Percentiles rank a stretch among this genome's conserved stretches.
Conservation (phyloP, 2,888 invertebrate genomes). For the Thereva unica region DNA sequence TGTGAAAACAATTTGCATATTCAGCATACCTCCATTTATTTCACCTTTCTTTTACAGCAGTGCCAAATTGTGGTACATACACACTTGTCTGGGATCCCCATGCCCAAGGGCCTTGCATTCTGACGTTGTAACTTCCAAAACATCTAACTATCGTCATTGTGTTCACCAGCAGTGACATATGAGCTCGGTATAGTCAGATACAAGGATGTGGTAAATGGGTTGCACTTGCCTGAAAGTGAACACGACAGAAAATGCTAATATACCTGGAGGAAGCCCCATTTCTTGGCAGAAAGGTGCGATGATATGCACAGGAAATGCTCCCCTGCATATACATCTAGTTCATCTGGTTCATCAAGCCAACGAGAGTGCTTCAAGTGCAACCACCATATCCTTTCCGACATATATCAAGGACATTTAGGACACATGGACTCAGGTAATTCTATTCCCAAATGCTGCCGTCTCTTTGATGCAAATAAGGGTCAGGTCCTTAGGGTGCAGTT, state of each 20-base stretch:
- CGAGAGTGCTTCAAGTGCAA: neutral
- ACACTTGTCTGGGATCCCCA: conserved; percentile 13
- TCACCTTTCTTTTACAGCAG: neutral
- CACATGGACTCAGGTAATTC: conserved; percentile 17
- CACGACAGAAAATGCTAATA: conserved; percentile 24
- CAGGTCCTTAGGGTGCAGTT: conserved; percentile 1
- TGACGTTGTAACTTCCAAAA: conserved; percentile 3
- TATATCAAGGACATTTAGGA: too few relatives aligned
- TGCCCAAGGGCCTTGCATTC: neutral
- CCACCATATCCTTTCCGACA: conserved; percentile 5
- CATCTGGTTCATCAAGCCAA: neutral
- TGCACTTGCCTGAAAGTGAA: conserved; percentile 7
- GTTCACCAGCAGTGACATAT: neutral
- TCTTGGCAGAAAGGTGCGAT: conserved; percentile 16
- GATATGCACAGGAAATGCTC: conserved; percentile 24
- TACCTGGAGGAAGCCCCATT: conserved; percentile 13
- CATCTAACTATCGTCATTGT: conserved; percentile 9
- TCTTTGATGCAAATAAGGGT: conserved; percentile 22
- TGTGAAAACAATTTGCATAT: conserved; percentile 8
- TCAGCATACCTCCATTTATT: conserved; percentile 4
- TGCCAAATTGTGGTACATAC: conserved; percentile 12
- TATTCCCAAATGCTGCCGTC: conserved; percentile 11
- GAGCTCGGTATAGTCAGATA: neutral
- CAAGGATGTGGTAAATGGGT: conserved; percentile 15
- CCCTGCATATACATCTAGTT: conserved; percentile 17